Evolutionary conservation across 23 tunicate species (phyloP), one percentile per base, ranked within the genome.

Genomic region (Phallusia fumigata): DNA sequence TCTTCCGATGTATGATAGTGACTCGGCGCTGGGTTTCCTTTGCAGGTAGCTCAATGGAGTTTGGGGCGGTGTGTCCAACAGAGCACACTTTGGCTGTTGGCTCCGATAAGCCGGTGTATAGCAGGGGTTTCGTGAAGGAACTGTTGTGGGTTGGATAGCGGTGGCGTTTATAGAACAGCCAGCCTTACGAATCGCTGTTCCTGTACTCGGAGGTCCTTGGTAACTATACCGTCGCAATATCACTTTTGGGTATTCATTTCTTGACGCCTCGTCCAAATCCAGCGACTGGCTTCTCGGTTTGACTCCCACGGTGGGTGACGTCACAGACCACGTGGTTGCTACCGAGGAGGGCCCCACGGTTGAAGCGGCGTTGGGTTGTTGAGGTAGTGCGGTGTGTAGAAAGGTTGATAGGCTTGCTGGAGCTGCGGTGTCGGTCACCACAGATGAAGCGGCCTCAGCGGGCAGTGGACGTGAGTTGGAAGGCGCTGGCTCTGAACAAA

Each of bases 211-310:
- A 3, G 10, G 8, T 0, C 84, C 90, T 74, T 86, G 90, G 52
- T 11, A 69, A 74, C 90, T 86, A 74, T 80, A 86, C n/a, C 90
- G 78, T 18, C 90, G 90, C 80, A 80, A 74, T 2, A 47, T 28
- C 34, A 86, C 52, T 33, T 64, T 58, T 5, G 69, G 69, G 53
- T 31, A 8, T 45, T 64, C 69, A 31, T 32, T 52, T 3, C 65
- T 76, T 18, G 40, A 40, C 40, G 79, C 34, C 30, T 35, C 40
- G 34, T 73, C 36, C 22, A 30, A 32, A 30, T 84, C 87, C 11
- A 76, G 31, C 8, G 87, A 84, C 11, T 76, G 72, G 52, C 87
- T 84, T 76, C 87, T 52, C 32, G 72, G 32, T 35, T 58, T 58
- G 69, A 24, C 16, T 24, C 28, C 28, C 69, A 58, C 69, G 26